These are phyloP conservation scores for Muricea muricata DNA, from an alignment of 92 coral and sea anemone species.

Conservation along the genomic window DNA sequence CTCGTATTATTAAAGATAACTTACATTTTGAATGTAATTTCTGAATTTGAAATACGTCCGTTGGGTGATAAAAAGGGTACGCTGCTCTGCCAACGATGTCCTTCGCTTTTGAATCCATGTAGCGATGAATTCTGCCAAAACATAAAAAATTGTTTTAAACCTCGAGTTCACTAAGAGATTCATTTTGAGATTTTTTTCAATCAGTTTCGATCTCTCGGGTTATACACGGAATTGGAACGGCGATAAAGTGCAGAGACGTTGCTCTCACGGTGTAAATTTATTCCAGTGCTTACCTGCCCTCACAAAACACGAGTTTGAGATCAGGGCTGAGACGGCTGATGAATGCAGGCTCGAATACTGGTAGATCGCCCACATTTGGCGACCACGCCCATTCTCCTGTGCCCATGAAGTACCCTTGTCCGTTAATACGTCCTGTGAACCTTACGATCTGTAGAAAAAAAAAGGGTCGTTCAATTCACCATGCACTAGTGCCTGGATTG, in stretches of 20 bases:
- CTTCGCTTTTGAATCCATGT: slow-evolving; percentile 91
- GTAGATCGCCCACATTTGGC: slow-evolving; percentile 68
- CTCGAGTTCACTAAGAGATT: no score
- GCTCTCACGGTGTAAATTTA: no score
- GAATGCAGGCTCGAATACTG: slow-evolving; percentile 88
- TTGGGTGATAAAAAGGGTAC: slow-evolving; percentile 92
- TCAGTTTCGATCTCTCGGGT: no score
- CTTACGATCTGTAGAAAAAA: slow-evolving; percentile 5
- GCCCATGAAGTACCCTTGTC: background rate
- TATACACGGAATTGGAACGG: no score
- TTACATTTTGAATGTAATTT: slow-evolving; percentile 92
- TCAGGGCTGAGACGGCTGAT: slow-evolving; percentile 95
- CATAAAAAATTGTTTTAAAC: no score
- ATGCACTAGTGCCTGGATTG: no score
- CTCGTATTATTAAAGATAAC: slow-evolving; percentile 46
- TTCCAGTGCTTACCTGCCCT: slow-evolving; percentile 85
- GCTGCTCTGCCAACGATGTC: slow-evolving; percentile 97
- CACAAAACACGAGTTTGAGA: slow-evolving; percentile 90
- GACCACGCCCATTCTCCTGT: slow-evolving; percentile 24
- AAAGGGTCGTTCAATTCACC: no score
- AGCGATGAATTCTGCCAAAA: slow-evolving; percentile 86
- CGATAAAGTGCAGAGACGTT: no score
- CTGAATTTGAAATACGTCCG: slow-evolving; percentile 84
- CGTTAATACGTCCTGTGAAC: slow-evolving; percentile 13
- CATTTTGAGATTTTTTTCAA: no score